Percentiles rank a stretch among this genome's conserved stretches.
phyloP scores from a whole-genome alignment of 2,888 invertebrate genomes.

The Phaedon cochleariae region DNA sequence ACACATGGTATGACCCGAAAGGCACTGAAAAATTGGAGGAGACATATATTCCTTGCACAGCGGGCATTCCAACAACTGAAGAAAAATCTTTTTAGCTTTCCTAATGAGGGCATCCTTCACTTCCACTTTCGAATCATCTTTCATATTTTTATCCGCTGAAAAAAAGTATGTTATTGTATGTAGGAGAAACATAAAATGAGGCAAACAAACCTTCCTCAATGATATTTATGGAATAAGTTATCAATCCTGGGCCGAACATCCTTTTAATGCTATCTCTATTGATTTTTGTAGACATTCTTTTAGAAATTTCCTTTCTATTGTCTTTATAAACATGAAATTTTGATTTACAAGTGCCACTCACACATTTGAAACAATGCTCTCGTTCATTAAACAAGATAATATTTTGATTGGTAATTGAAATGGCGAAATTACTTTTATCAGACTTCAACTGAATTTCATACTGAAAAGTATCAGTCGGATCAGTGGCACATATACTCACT shows the following conservation, averaged over 20 bases:
- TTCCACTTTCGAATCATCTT: slow-evolving; percentile 35
- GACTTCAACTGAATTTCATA: slow-evolving; percentile 35
- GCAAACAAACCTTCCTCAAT: slow-evolving; percentile 30
- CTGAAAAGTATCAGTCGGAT: slow-evolving; percentile 27
- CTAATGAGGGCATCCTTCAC: slow-evolving; percentile 37
- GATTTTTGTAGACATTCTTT: slow-evolving; percentile 38
- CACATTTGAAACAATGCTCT: slow-evolving; percentile 40
- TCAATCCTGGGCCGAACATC: slow-evolving; percentile 34
- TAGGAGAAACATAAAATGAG: neutral
- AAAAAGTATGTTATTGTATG: too few species aligned
- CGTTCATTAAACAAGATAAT: slow-evolving; percentile 36
- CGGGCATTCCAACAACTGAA: slow-evolving; percentile 46
- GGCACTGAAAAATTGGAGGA: slow-evolving; percentile 49
- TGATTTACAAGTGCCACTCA: slow-evolving; percentile 33
- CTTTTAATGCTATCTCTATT: slow-evolving; percentile 39
- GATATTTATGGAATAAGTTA: slow-evolving; percentile 36
- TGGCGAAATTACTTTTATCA: slow-evolving; percentile 35
- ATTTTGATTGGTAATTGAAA: slow-evolving; percentile 32
- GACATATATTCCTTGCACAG: slow-evolving; percentile 48
- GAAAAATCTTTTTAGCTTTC: slow-evolving; percentile 39
- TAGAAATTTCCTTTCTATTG: slow-evolving; percentile 38
- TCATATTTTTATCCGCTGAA: slow-evolving; percentile 25
- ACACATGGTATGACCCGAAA: slow-evolving; percentile 50
- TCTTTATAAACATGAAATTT: slow-evolving; percentile 37
- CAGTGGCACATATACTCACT: slow-evolving; percentile 35